Evolutionary conservation across 2,797 vertebrate species (phyloP).

Genomic region (Protonibea diacanthus): DNA sequence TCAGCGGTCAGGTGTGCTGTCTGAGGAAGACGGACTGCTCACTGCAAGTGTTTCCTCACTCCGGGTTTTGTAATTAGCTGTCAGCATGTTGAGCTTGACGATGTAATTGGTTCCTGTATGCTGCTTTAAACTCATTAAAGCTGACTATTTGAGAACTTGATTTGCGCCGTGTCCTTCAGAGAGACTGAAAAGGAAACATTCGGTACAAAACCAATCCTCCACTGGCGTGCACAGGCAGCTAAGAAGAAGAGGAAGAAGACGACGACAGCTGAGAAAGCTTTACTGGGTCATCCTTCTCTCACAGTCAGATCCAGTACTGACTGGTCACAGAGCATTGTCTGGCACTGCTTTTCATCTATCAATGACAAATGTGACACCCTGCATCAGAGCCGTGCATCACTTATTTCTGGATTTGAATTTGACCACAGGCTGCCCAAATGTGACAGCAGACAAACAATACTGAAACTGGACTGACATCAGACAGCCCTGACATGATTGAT

Average conservation of each 20-base stretch:
- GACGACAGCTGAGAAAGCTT: background rate
- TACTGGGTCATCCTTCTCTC: conserved; percentile 17
- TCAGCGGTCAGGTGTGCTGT: conserved; percentile 19
- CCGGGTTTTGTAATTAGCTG: conserved; percentile 69
- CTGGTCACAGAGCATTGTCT: conserved; percentile 2
- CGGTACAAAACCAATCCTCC: background rate
- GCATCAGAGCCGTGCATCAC: background rate
- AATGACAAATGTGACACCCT: conserved; percentile 27
- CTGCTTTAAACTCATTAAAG: conserved; percentile 60
- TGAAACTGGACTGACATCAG: background rate
- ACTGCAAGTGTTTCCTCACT: conserved; percentile 46
- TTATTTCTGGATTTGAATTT: conserved; percentile 11
- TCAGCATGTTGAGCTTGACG: conserved; percentile 56
- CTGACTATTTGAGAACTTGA: conserved; percentile 45
- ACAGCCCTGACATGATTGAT: background rate
- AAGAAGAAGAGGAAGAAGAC: background rate
- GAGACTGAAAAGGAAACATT: conserved; percentile 42
- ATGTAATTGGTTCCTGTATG: conserved; percentile 60
- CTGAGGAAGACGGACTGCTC: conserved; percentile 16
- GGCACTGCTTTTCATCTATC: conserved; percentile 26
- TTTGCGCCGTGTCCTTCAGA: conserved; percentile 47
- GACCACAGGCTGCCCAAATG: background rate
- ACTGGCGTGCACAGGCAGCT: background rate
- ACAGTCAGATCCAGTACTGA: conserved; percentile 1
- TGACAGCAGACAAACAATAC: conserved; percentile 6